phyloP scores from a whole-genome alignment of 2,888 invertebrate species.

The Sylvicola fuscatus region DNA sequence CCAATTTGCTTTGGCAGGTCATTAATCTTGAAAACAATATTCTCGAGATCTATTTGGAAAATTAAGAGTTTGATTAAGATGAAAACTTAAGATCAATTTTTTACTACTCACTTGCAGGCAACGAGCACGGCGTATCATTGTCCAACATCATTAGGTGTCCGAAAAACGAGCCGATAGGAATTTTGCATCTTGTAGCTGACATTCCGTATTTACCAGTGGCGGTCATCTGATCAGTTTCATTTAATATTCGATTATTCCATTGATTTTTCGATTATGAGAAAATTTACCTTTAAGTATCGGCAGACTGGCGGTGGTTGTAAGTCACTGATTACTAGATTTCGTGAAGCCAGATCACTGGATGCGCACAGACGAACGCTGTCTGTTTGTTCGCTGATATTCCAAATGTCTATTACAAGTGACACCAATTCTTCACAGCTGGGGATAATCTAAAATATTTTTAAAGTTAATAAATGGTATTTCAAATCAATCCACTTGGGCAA shows the following conservation, averaged over 20 bases:
- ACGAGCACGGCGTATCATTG: slow-evolving; percentile 34
- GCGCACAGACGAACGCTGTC: slow-evolving; percentile 70
- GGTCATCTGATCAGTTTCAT: slow-evolving; percentile 41
- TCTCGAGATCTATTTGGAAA: too few species aligned
- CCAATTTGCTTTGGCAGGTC: slow-evolving; percentile 33
- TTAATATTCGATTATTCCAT: slow-evolving; percentile 2
- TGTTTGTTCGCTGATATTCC: slow-evolving; percentile 69
- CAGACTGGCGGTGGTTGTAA: slow-evolving; percentile 80
- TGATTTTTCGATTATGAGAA: slow-evolving; percentile 4
- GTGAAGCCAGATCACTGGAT: slow-evolving; percentile 69
- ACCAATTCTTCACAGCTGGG: slow-evolving; percentile 65
- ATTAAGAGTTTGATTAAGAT: neutral
- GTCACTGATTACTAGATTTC: slow-evolving; percentile 69
- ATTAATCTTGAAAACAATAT: slow-evolving; percentile 9
- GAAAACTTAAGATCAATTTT: neutral
- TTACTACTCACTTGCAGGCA: slow-evolving; percentile 1
- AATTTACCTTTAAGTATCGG: slow-evolving; percentile 60
- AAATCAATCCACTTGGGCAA: slow-evolving; percentile 9
- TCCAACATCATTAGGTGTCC: slow-evolving; percentile 68
- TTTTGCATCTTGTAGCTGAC: slow-evolving; percentile 74
- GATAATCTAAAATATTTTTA: slow-evolving; percentile 29
- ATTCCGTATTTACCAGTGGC: slow-evolving; percentile 82
- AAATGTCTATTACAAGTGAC: slow-evolving; percentile 73
- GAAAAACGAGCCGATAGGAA: slow-evolving; percentile 84
- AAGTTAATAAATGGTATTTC: neutral